Evolutionary conservation across 2,888 invertebrate species (phyloP), one percentile per base, ranked within the genome.

Genomic region (Cephus nigrinus): DNA sequence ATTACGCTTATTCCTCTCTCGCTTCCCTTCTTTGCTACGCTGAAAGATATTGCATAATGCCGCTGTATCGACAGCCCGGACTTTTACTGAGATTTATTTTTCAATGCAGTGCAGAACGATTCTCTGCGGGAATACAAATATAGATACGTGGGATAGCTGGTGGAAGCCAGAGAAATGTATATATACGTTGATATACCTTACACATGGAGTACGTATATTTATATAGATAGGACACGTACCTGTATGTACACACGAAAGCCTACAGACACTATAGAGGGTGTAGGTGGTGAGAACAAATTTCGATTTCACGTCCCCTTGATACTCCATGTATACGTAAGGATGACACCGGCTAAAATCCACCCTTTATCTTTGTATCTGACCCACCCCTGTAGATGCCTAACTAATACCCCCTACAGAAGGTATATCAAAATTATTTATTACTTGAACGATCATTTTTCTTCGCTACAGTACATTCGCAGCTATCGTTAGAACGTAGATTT

Each of bases 11-110:
- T 82, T 85, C 80, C 80, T 83, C 83, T 81, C 78, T 31, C 31
- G 35, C 76, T 32, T 75, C 40, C 76, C 78, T 75, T 55, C 68
- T 73, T 33, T 34, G 79, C 36, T 68, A 77, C 73, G 33, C 69
- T 36, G 82, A 76, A 86, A 87, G 84, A 85, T 87, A 88, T 88
- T 85, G 82, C 87, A 81, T 84, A 86, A 87, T 83, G 79, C 80
- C 80, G 80, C 81, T 82, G 83, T 86, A 86, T 87, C 82, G 84
- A 86, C 84, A 84, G 81, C 80, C 79, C 68, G 82, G 86, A 84
- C 86, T 84, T 85, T 84, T 81, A 82, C 83, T 77, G 83, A 86
- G 87, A 89, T 88, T 88, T 89, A 88, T 88, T 86, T 88, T 87
- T 86, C 87, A 84, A 85, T 85, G 84, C 82, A 81, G 80, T 76